phyloP scores from a whole-genome alignment of 2,797 vertebrate species.

The Cottoperca gobio region DNA sequence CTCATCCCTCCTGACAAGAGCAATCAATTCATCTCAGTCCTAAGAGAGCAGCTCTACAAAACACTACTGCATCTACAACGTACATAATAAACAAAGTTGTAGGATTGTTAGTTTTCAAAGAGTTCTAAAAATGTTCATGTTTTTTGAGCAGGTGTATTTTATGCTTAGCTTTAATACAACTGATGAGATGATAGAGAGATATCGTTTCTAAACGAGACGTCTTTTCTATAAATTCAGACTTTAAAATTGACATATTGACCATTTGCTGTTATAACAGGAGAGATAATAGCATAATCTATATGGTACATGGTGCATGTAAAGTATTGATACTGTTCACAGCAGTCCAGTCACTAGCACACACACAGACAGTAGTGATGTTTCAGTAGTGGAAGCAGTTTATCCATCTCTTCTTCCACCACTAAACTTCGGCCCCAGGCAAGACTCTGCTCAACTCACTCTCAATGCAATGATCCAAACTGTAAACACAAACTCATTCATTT shows the following conservation, averaged over 20 bases:
- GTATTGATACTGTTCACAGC: neutral
- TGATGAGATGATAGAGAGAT: neutral
- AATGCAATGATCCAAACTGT: slow-evolving; percentile 51
- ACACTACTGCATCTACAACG: neutral
- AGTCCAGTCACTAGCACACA: neutral
- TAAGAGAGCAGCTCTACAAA: neutral
- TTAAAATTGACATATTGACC: neutral
- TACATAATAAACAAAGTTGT: neutral
- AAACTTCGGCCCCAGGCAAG: slow-evolving; percentile 33
- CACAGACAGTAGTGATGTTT: neutral
- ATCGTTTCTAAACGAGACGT: neutral
- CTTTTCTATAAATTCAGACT: neutral
- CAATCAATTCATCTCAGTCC: neutral
- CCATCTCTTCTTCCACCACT: slow-evolving; percentile 15
- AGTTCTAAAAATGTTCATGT: neutral
- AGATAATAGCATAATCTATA: neutral
- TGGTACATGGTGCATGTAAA: neutral
- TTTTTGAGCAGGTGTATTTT: neutral
- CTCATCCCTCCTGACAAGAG: neutral
- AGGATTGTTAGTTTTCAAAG: neutral
- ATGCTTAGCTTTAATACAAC: neutral
- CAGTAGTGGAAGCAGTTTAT: slow-evolving; percentile 1
- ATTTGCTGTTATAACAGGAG: neutral
- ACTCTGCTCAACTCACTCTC: slow-evolving; percentile 34
- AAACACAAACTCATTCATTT: slow-evolving; percentile 49